Base-by-base conservation (phyloP, 1,140 invertebrate species). In the Proales similis region DNA sequence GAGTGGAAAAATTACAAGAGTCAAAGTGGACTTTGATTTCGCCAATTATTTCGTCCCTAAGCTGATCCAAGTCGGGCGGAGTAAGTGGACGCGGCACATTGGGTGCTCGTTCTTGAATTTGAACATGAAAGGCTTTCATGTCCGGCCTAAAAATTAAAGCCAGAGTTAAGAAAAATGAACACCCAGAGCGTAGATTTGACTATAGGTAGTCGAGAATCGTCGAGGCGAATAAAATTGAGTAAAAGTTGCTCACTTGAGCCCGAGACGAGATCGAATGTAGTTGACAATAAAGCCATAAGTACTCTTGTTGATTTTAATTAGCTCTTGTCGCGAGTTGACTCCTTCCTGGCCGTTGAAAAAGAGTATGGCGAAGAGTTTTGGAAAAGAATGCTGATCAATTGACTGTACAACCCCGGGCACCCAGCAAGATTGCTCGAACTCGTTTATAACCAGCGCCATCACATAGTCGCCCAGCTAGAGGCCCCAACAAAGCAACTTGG, bases 301-400 rank as follows among this genome's bases (percentile, higher is more conserved):
- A 3, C n/a, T 22, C 30, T 57, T 57, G 30, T 57, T 19, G 20
- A 57, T 57, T 42, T 57, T 57, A 26, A 57, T 19, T 29, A 57
- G 32, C 14, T 57, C 19, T 14, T 20, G 7, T 4, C 36, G 9
- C 3, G 9, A 17, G n/a, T 39, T 42, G 17, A 30, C 4, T 0
- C 36, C 51, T 14, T 39, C 5, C 32, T 57, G 36, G 2, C 51
- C 51, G 45, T 57, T 57, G 32, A 57, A 57, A 57, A 57, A 42
- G 12, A 57, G 45, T 27, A 57, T 26, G 4, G 17, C 7, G 11
- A 29, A 57, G 1, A 12, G 4, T 42, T 57, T 57, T 3, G 51
- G 51, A 4, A 22, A 11, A 2, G 51, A 39, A 17, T 17, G 6
- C 17, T 12, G 14, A 11, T 57, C 22, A 29, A 57, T 42, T 19